These are phyloP conservation scores for Hydractinia echinata DNA, from an alignment of 30 jellyfish, hydroid and myxozoan genomes.

Conservation along the genomic window DNA sequence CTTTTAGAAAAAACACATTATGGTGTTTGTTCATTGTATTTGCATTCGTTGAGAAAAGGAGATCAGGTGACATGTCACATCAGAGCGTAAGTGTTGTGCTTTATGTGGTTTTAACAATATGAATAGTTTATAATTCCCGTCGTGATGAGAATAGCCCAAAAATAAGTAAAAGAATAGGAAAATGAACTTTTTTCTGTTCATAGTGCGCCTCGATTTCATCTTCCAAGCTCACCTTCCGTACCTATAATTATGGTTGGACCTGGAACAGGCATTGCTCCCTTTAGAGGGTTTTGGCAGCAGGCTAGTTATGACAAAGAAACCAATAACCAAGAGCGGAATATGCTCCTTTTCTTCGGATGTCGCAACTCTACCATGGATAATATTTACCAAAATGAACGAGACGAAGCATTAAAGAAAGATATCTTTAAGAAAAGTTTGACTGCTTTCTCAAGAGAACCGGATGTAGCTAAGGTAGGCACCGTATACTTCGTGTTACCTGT, in stretches of 20 bases:
- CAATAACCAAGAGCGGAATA: slow-evolving; percentile 35
- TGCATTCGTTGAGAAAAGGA: slow-evolving; percentile 57
- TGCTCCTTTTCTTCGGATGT: slow-evolving; percentile 77
- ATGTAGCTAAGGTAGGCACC: slow-evolving; percentile 57
- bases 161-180: neutral
- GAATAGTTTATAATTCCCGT: too few relatives aligned
- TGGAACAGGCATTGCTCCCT: slow-evolving; percentile 96
- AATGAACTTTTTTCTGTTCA: neutral
- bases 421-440: slow-evolving; percentile 40
- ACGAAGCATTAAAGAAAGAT: slow-evolving; percentile 32
- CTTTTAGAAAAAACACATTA: neutral
- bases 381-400: slow-evolving; percentile 57
- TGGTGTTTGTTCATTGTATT: slow-evolving; percentile 88
- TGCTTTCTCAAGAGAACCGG: slow-evolving; percentile 81
- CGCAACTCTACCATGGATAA: slow-evolving; percentile 57
- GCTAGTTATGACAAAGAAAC: slow-evolving; percentile 36
- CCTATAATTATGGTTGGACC: slow-evolving; percentile 92
- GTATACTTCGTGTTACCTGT: too few relatives aligned
- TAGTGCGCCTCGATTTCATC: slow-evolving; percentile 73
- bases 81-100: slow-evolving; percentile 41
- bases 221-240: slow-evolving; percentile 58
- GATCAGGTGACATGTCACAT: slow-evolving; percentile 57
- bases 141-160: too few relatives aligned
- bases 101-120: too few relatives aligned
- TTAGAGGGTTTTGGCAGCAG: slow-evolving; percentile 86